These are phyloP conservation scores for Parazoanthus swiftii DNA, from an alignment of 92 coral and sea anemone species.

Conservation along the genomic window DNA sequence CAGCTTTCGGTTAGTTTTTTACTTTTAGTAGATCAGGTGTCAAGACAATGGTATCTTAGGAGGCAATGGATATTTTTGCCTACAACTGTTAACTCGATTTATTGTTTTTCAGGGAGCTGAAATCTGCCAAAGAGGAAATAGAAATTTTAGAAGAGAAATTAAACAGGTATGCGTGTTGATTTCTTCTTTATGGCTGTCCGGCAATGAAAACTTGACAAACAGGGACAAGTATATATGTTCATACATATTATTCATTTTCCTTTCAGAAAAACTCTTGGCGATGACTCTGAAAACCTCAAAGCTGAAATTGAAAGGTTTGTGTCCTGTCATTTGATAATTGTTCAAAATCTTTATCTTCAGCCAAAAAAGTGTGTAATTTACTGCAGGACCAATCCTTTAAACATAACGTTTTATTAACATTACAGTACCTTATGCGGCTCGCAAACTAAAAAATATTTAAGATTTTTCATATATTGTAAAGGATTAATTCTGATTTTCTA, in stretches of 20 bases:
- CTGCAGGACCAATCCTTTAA: not conserved
- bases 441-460: too few relatives aligned
- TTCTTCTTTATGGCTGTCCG: not conserved
- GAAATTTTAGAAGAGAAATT: constrained; percentile 40
- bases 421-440: not conserved
- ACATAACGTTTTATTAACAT: not conserved
- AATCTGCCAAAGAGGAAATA: constrained; percentile 23
- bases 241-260: not conserved
- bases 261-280: constrained; percentile 18
- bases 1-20: too few relatives aligned
- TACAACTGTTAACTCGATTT: not conserved
- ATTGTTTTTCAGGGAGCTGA: constrained; percentile 20
- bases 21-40: not conserved
- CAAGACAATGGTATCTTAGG: not conserved
- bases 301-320: constrained; percentile 33
- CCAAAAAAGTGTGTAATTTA: not conserved
- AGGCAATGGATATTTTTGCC: not conserved
- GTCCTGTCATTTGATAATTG: not conserved
- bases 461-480: too few relatives aligned
- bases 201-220: too few relatives aligned
- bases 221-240: too few relatives aligned
- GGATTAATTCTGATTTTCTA: too few relatives aligned
- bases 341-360: not conserved
- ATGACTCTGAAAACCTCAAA: constrained; percentile 19
- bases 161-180: constrained; percentile 21